Base-by-base conservation (phyloP, 2,888 invertebrate genomes). In the Gryllus longicercus region DNA sequence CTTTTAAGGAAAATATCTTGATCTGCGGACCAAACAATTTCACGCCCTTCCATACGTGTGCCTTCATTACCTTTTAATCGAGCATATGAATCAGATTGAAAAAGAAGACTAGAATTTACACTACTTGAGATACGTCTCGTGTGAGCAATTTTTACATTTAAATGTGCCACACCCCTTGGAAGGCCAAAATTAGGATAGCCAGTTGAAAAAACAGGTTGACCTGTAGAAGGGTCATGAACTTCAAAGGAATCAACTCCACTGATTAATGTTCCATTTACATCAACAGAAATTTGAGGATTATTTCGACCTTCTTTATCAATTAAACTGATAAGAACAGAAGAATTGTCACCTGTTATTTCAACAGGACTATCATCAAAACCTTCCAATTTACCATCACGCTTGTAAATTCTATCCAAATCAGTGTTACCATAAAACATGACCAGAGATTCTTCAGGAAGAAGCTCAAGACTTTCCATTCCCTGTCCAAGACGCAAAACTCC, bases 391-490 rank as follows among this genome's bases (percentile, higher is more conserved):
- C 94, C 94, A 83, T 93, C 92, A 1, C 91, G 88, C 86, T 94
- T 94, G 84, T 92, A 92, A 83, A 96, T 89, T 82, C 92, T 91
- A 84, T 94, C 95, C 83, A 96, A 88, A 85, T 95, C 94, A 0
- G 94, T 91, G 76, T 90, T 88, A 0, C 96, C 96, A 82, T 92
- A 93, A 85, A 96, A 93, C 85, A 95, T 96, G 0, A 95, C 88
- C 0, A 94, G 89, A 82, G 92, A 91, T 82, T 92, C 91, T 79
- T 93, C 93, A 0, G 93, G 91, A 0, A 95, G 90, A 77, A 96
- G 90, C 87, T 96, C 96, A 87, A 96, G 90, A 83, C 94, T 94
- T 85, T 96, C 94, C 91, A 96, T 93, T 11, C 95, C 95, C 81
- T 86, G 85, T 0, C 95, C 95, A 81, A 96, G 89, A 81, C 94